A percentile compares a stretch with the other conserved stretches of the same genome.
Conservation (phyloP, 2,113 vertebrate genomes). For the Ciconia maguari region DNA sequence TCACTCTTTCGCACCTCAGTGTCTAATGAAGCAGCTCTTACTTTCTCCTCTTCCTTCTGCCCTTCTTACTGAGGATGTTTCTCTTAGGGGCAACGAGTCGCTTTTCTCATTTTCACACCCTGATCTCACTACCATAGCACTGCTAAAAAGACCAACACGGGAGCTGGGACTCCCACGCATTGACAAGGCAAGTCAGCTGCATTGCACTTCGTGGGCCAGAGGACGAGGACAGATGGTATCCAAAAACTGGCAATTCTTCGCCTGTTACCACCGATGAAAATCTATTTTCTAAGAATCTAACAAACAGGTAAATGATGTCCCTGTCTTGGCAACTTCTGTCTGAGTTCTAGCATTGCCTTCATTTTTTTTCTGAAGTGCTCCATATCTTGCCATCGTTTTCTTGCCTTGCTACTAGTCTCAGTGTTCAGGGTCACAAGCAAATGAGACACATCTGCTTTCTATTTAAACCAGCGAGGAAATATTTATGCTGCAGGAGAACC, state of each 20-base stretch:
- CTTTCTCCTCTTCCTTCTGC: background rate
- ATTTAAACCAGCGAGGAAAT: background rate
- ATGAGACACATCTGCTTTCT: slow-evolving; percentile 12
- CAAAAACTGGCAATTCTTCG: background rate
- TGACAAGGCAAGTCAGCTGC: background rate
- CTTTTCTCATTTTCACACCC: background rate
- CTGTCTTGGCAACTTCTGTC: background rate
- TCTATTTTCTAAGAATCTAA: background rate
- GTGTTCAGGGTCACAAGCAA: background rate
- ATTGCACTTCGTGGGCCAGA: background rate
- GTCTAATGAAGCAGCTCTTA: background rate
- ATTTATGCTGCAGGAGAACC: background rate
- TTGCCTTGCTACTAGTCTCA: background rate
- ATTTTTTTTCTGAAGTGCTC: background rate
- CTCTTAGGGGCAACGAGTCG: background rate
- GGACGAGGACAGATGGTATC: background rate
- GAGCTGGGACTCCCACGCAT: background rate
- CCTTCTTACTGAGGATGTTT: background rate
- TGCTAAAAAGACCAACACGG: background rate
- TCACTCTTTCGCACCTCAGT: background rate
- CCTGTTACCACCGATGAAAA: background rate
- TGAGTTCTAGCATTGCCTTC: background rate
- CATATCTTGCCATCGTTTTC: background rate
- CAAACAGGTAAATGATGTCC: background rate
- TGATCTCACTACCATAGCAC: background rate